Evolutionary conservation across 2,888 invertebrate genomes (phyloP).

Genomic region (Eupithecia subumbrata): DNA sequence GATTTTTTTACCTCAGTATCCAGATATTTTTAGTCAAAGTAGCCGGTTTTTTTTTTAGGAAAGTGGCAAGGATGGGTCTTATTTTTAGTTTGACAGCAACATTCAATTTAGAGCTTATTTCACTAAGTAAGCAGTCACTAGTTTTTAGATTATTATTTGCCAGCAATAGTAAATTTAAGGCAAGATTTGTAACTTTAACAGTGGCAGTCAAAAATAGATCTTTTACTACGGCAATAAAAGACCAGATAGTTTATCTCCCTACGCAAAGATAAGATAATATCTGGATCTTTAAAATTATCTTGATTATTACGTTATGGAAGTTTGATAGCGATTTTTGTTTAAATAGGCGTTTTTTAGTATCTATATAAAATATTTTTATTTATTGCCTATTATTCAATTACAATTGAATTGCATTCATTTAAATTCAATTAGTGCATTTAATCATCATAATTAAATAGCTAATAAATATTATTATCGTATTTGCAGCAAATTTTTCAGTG

Average conservation of each 20-base stretch:
- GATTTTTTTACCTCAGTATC: background rate
- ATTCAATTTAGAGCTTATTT: background rate
- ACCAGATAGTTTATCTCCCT: background rate
- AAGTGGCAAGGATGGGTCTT: background rate
- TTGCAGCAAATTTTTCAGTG: background rate
- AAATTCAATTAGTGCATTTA: conserved; percentile 20
- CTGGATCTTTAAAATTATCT: background rate
- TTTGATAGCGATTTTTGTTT: background rate
- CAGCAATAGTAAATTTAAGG: background rate
- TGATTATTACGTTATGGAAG: background rate
- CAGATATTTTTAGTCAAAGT: background rate
- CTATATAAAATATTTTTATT: background rate
- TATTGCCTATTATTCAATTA: background rate
- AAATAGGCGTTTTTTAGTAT: background rate
- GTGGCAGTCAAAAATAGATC: background rate
- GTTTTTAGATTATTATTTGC: background rate
- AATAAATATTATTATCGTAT: conserved; percentile 6
- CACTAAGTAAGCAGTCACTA: background rate
- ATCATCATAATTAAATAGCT: conserved; percentile 1
- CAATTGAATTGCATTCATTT: conserved; percentile 18
- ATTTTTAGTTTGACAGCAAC: background rate
- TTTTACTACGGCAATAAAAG: background rate
- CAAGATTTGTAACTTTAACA: background rate
- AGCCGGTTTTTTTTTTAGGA: background rate
- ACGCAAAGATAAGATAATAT: conserved; percentile 2